A percentile compares a stretch with the other conserved stretches of the same genome.
Evolutionary conservation across 2,888 invertebrate species (phyloP).

Genomic region (Rhorus exstirpatorius): DNA sequence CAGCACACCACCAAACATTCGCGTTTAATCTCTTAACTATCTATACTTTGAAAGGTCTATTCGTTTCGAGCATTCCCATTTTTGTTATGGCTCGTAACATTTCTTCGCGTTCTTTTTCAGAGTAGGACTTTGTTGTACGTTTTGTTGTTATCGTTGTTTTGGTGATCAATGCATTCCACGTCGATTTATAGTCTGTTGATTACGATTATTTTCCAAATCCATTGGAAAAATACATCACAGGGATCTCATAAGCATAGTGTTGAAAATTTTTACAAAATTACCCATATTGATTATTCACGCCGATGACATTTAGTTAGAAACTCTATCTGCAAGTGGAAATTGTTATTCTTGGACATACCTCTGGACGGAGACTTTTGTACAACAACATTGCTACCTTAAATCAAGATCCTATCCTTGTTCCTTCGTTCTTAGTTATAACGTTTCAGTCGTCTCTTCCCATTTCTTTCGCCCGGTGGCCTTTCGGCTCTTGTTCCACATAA

Average conservation of each 20-base stretch:
- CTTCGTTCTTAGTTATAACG: neutral
- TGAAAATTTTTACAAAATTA: neutral
- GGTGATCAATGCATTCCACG: too few relatives aligned
- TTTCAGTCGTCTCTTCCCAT: constrained; percentile 24
- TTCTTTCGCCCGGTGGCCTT: constrained; percentile 40
- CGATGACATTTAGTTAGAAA: neutral
- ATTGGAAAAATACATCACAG: neutral
- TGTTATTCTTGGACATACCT: neutral
- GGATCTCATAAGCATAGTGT: neutral
- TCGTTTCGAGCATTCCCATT: constrained; percentile 16
- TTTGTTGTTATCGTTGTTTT: neutral
- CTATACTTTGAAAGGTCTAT: neutral
- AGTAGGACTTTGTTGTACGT: too few relatives aligned
- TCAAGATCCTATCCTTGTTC: neutral
- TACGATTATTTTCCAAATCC: neutral
- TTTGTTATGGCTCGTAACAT: neutral
- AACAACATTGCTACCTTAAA: neutral
- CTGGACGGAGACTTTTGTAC: neutral
- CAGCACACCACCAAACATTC: constrained; percentile 18
- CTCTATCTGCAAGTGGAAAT: neutral
- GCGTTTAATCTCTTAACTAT: too few relatives aligned
- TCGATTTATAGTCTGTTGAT: neutral
- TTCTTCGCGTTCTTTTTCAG: neutral
- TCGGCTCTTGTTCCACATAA: constrained; percentile 9
- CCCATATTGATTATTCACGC: neutral